Percentiles rank a stretch among this genome's conserved stretches.
phyloP scores from a whole-genome alignment of 1,140 invertebrate species.

The Propsilocerus akamusi region DNA sequence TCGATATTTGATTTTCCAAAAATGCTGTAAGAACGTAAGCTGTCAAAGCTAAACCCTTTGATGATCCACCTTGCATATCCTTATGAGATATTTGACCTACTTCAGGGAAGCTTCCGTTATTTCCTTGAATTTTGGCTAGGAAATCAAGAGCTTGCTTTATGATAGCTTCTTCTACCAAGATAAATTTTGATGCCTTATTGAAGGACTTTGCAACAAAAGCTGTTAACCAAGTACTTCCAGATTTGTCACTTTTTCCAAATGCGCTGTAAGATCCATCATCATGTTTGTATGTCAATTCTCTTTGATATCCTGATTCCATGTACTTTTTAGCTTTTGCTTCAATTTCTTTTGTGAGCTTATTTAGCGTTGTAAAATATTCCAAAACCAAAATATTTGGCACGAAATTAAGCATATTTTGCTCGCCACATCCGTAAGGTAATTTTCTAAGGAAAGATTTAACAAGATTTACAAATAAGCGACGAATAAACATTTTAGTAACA shows the following conservation, averaged over 20 bases:
- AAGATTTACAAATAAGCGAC: too few species aligned
- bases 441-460: too few species aligned
- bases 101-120: constrained; percentile 72
- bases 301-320: constrained; percentile 71
- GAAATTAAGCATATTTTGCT: constrained; percentile 89
- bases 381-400: constrained; percentile 59
- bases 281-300: constrained; percentile 70
- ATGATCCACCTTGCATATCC: constrained; percentile 52
- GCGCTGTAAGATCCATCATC: too few species aligned
- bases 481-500: too few species aligned
- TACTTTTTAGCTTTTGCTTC: constrained; percentile 56
- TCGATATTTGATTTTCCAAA: constrained; percentile 43
- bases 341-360: constrained; percentile 54
- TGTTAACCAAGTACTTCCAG: constrained; percentile 89
- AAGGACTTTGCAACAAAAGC: constrained; percentile 84
- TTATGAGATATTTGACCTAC: constrained; percentile 48
- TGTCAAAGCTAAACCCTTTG: constrained; percentile 47
- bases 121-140: constrained; percentile 52
- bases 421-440: constrained; percentile 82
- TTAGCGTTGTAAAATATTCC: constrained; percentile 46
- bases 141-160: constrained; percentile 57
- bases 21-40: constrained; percentile 64
- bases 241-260: constrained; percentile 41
- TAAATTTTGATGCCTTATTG: constrained; percentile 57
- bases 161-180: constrained; percentile 56